Conservation (phyloP, 2,797 vertebrate genomes). For the Varecia variegata region DNA sequence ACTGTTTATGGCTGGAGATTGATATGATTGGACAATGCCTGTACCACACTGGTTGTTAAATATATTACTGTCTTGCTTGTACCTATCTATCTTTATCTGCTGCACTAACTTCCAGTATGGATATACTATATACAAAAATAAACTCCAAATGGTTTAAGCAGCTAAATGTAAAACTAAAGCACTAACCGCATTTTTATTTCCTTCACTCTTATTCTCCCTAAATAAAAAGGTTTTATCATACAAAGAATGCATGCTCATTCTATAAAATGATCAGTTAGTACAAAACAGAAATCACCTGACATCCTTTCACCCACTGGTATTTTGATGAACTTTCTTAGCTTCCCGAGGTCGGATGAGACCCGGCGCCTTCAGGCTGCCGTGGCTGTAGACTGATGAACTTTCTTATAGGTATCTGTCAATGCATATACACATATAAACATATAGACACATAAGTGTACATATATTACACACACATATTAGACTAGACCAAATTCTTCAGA, state of each 20-base stretch:
- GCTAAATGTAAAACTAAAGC: not conserved
- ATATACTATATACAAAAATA: not conserved
- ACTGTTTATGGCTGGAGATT: not conserved
- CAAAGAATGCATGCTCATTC: not conserved
- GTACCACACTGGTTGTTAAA: not conserved
- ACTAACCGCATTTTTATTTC: not conserved
- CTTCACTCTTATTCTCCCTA: not conserved
- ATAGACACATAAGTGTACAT: not conserved
- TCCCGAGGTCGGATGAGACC: no score
- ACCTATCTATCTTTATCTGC: not conserved
- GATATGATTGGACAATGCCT: not conserved
- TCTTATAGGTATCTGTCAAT: not conserved
- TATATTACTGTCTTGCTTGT: not conserved
- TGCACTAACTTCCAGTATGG: not conserved
- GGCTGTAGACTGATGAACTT: not conserved
- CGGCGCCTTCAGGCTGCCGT: no score
- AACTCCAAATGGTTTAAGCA: not conserved
- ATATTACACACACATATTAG: not conserved
- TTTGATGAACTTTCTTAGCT: not conserved
- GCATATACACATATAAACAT: not conserved
- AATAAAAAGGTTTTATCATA: not conserved
- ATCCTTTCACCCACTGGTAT: not conserved
- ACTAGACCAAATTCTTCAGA: not conserved
- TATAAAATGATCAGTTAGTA: not conserved
- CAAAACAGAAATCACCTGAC: not conserved